phyloP scores from a whole-genome alignment of 1,140 invertebrate species.

The Venustaconcha ellipsiformis region DNA sequence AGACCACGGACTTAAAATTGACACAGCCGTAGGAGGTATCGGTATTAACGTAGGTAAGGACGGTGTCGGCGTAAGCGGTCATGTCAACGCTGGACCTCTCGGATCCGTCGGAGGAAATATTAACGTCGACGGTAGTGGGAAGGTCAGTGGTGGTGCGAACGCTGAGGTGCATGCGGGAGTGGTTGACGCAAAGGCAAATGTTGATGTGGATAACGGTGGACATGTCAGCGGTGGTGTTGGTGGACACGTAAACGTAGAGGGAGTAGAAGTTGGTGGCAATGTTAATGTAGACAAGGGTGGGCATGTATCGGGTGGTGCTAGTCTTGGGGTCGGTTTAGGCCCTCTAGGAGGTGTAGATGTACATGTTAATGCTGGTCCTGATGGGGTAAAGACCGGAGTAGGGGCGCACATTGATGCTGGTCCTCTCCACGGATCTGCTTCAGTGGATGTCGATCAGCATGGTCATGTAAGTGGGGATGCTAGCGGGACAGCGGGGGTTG shows the following conservation, averaged over 20 bases:
- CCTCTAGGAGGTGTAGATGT: slow-evolving; percentile 13
- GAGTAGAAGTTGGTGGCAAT: slow-evolving; percentile 15
- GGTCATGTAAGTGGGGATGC: slow-evolving; percentile 12
- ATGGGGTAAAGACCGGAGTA: slow-evolving; percentile 13
- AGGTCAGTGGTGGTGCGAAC: slow-evolving; percentile 3
- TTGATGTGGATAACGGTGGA: slow-evolving; percentile 14
- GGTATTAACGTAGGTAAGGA: slow-evolving; percentile 28
- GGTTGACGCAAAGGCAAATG: slow-evolving; percentile 15
- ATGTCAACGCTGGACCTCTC: slow-evolving; percentile 20
- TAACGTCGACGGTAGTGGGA: slow-evolving; percentile 18
- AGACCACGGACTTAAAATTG: slow-evolving; percentile 3
- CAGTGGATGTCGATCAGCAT: slow-evolving; percentile 12
- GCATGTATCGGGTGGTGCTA: slow-evolving; percentile 11
- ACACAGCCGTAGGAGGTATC: background rate
- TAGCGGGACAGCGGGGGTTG: background rate
- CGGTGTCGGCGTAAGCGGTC: slow-evolving; percentile 3
- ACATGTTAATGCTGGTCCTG: slow-evolving; percentile 14
- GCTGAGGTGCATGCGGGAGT: slow-evolving; percentile 23
- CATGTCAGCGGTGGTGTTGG: slow-evolving; percentile 12
- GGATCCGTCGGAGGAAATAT: too few relatives aligned
- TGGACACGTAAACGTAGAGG: slow-evolving; percentile 13
- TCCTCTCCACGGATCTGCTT: slow-evolving; percentile 3
- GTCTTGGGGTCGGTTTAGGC: slow-evolving; percentile 11
- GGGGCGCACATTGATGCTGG: slow-evolving; percentile 16
- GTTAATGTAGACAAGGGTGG: slow-evolving; percentile 10